These are phyloP conservation scores for Drosophila sp. DNA, from an alignment of 1,140 invertebrate species.

Conservation along the genomic window DNA sequence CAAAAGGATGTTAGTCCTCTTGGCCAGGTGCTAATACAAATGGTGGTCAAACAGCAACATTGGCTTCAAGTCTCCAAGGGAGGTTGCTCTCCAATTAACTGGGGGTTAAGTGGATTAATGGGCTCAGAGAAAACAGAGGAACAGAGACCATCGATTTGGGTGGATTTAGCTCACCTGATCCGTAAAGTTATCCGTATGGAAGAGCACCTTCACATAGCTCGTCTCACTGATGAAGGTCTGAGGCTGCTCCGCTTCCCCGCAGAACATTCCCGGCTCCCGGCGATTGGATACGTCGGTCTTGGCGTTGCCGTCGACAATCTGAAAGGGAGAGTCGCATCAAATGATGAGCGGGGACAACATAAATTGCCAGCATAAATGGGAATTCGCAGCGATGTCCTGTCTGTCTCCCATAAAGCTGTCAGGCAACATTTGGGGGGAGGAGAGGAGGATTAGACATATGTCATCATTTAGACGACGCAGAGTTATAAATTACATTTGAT, in stretches of 20 bases:
- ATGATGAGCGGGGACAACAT: slow-evolving; percentile 40
- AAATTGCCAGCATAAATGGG: slow-evolving; percentile 36
- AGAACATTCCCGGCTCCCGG: slow-evolving; percentile 94
- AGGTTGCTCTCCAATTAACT: neutral
- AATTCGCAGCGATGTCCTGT: slow-evolving; percentile 17
- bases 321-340: slow-evolving; percentile 69
- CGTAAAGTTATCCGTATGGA: slow-evolving; percentile 96
- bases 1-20: slow-evolving; percentile 21
- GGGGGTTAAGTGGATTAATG: neutral
- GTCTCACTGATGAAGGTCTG: slow-evolving; percentile 97
- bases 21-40: slow-evolving; percentile 31
- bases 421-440: slow-evolving; percentile 15
- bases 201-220: slow-evolving; percentile 94
- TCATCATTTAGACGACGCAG: slow-evolving; percentile 45
- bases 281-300: slow-evolving; percentile 94
- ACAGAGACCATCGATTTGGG: neutral
- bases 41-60: neutral
- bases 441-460: slow-evolving; percentile 22
- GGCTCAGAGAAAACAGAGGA: neutral
- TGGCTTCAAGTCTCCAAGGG: neutral
- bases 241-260: slow-evolving; percentile 96
- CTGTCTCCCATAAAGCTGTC: slow-evolving; percentile 63
- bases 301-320: slow-evolving; percentile 93
- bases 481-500: slow-evolving; percentile 77
- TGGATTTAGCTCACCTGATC: slow-evolving; percentile 94